Conservation (phyloP, 1,140 invertebrate genomes). For the Drosophila equinoxialis region DNA sequence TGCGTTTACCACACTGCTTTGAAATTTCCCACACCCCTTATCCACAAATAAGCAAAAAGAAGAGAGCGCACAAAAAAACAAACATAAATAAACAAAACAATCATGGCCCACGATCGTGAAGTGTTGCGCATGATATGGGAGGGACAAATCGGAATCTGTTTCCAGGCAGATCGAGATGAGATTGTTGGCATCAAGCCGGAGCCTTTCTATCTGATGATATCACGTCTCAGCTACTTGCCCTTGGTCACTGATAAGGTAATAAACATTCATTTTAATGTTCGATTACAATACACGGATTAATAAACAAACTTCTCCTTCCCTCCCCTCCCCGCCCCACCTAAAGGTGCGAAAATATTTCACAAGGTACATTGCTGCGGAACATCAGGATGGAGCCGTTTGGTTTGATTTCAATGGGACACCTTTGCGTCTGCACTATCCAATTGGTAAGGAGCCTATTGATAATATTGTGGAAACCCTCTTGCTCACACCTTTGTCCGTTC, state of each 20-base stretch:
- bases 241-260: constrained; percentile 96
- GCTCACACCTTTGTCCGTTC: too few species aligned
- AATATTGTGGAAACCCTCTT: neutral
- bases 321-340: neutral
- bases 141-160: constrained; percentile 95
- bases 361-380: constrained; percentile 91
- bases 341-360: constrained; percentile 95
- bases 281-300: neutral
- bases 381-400: constrained; percentile 96
- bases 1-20: too few species aligned
- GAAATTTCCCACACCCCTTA: too few species aligned
- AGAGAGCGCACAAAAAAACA: neutral
- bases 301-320: neutral
- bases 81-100: constrained; percentile 34
- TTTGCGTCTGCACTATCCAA: constrained; percentile 98
- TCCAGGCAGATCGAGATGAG: constrained; percentile 94
- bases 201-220: constrained; percentile 97
- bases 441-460: constrained; percentile 85
- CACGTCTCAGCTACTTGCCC: constrained; percentile 97
- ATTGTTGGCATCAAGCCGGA: constrained; percentile 94
- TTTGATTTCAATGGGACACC: constrained; percentile 96
- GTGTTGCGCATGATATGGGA: constrained; percentile 97
- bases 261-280: neutral
- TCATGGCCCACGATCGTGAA: constrained; percentile 96
- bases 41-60: too few species aligned